phyloP scores from a whole-genome alignment of 2,888 invertebrate species.

The Drosophila emarginata region DNA sequence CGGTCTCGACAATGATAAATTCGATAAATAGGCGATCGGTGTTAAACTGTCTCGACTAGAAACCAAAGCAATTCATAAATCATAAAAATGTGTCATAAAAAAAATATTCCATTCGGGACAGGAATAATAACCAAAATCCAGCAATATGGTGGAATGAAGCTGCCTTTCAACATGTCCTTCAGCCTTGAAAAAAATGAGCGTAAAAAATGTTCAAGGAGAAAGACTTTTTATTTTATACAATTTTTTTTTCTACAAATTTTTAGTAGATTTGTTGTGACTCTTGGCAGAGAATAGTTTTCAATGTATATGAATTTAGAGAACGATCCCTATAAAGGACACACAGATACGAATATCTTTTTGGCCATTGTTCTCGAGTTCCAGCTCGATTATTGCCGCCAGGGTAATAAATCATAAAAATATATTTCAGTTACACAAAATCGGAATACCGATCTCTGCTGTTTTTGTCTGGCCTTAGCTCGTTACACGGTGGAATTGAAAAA shows the following conservation, averaged over 20 bases:
- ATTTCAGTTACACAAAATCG: conserved; percentile 27
- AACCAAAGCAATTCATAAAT: conserved; percentile 82
- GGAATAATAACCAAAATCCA: neutral
- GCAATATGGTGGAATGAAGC: conserved; percentile 24
- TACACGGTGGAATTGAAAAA: conserved; percentile 73
- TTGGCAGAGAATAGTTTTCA: conserved; percentile 63
- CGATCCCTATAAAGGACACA: conserved; percentile 49
- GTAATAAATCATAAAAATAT: conserved; percentile 82
- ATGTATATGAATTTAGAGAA: conserved; percentile 36
- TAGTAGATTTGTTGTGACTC: conserved; percentile 74
- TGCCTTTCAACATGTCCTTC: conserved; percentile 74
- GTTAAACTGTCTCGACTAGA: conserved; percentile 43
- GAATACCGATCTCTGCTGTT: conserved; percentile 46
- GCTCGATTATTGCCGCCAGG: conserved; percentile 75
- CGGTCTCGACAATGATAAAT: conserved; percentile 28
- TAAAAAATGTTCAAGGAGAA: conserved; percentile 63
- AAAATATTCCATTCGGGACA: conserved; percentile 32
- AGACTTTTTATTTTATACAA: conserved; percentile 36
- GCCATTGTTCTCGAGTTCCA: conserved; percentile 54
- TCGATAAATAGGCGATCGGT: conserved; percentile 38
- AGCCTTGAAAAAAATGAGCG: conserved; percentile 40
- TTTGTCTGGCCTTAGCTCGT: conserved; percentile 65
- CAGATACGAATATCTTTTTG: conserved; percentile 22
- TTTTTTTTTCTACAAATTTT: neutral
- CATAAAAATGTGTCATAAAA: conserved; percentile 79